Conservation (phyloP, 2,888 invertebrate genomes). For the Aproaerema taeniolella region DNA sequence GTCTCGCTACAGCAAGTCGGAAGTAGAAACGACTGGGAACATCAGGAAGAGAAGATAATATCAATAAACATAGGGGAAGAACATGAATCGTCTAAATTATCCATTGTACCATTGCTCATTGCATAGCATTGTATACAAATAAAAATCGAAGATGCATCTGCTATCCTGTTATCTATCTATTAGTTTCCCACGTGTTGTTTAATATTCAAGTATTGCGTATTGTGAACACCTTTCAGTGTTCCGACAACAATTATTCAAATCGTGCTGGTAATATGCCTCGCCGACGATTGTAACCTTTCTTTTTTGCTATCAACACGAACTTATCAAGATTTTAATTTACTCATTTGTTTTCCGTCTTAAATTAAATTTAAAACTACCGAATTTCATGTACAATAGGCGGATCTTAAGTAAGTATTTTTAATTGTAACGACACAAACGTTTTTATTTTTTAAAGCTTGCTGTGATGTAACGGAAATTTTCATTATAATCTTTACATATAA, state of each 20-base stretch:
- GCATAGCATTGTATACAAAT: slow-evolving; percentile 19
- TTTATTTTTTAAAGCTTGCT: too few relatives aligned
- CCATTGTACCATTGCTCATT: slow-evolving; percentile 25
- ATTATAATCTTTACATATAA: too few relatives aligned
- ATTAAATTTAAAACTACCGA: too few relatives aligned
- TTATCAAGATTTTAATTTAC: slow-evolving; percentile 35
- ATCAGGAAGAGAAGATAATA: slow-evolving; percentile 2
- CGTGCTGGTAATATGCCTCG: slow-evolving; percentile 37
- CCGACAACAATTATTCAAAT: slow-evolving; percentile 56
- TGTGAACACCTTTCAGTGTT: slow-evolving; percentile 33
- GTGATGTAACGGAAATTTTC: too few relatives aligned
- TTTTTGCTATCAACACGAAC: slow-evolving; percentile 33
- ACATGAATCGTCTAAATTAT: slow-evolving; percentile 17
- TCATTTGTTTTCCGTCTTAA: slow-evolving; percentile 22
- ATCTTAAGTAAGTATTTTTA: too few relatives aligned
- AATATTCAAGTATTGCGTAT: slow-evolving; percentile 46
- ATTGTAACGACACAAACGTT: too few relatives aligned
- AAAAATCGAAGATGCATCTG: slow-evolving; percentile 22
- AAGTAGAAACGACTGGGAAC: slow-evolving; percentile 3
- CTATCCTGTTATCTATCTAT: slow-evolving; percentile 41
- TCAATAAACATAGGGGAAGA: slow-evolving; percentile 5
- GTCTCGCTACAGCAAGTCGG: neutral
- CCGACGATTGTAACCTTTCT: slow-evolving; percentile 39
- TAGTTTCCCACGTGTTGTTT: slow-evolving; percentile 53
- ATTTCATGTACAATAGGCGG: too few relatives aligned